Evolutionary conservation across 2,797 vertebrate species (phyloP).

Genomic region (Ictinia mississippiensis): DNA sequence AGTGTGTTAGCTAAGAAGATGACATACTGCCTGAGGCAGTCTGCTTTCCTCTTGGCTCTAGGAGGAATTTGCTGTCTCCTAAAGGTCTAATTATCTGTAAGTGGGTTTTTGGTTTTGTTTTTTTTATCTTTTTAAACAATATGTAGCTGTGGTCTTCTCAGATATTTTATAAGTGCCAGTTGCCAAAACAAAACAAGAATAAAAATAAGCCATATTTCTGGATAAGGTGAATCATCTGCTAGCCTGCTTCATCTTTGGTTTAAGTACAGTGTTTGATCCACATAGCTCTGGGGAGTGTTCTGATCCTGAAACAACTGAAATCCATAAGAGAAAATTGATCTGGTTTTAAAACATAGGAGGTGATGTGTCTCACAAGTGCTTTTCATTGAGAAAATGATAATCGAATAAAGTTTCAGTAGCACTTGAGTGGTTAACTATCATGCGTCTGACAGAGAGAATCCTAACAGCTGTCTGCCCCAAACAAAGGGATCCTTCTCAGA

Average conservation of each 20-base stretch:
- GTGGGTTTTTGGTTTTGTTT: background rate
- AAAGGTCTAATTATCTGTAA: conserved; percentile 23
- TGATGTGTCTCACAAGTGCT: conserved; percentile 25
- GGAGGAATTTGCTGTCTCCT: conserved; percentile 45
- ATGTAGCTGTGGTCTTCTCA: background rate
- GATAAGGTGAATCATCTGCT: conserved; percentile 13
- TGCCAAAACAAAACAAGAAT: conserved; percentile 30
- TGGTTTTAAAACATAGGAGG: background rate
- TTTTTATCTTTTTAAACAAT: background rate
- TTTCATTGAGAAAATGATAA: conserved; percentile 3
- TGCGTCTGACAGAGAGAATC: background rate
- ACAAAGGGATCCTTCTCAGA: background rate
- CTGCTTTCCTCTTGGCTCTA: conserved; percentile 42
- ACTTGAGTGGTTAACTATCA: background rate
- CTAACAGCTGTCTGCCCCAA: background rate
- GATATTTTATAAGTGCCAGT: conserved; percentile 16
- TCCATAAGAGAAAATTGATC: conserved; percentile 63
- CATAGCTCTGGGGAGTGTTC: conserved; percentile 50
- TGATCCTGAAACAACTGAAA: conserved; percentile 62
- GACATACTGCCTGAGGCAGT: conserved; percentile 54
- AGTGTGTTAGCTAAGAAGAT: conserved; percentile 57
- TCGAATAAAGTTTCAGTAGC: background rate
- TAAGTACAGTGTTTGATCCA: conserved; percentile 30
- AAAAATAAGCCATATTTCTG: conserved; percentile 25
- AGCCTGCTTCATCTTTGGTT: conserved; percentile 8